Percentiles rank a stretch among this genome's conserved stretches.
Evolutionary conservation across 37 sponge, comb jelly and placozoan species (phyloP).

Genomic region (Halisarca cf. caerulea): DNA sequence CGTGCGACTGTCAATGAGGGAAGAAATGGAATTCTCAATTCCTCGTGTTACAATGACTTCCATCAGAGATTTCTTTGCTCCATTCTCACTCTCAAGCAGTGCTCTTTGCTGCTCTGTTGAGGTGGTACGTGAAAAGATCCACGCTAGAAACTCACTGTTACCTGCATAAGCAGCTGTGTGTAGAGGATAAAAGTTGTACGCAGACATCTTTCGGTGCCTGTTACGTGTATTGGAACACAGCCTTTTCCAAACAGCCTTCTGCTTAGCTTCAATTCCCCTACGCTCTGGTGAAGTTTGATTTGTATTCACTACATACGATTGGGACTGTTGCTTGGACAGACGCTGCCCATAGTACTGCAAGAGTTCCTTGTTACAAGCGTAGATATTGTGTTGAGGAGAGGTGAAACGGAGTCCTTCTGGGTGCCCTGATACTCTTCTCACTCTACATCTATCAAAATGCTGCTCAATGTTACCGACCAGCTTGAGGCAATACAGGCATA

Average conservation of each 20-base stretch:
- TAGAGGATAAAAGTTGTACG: not conserved
- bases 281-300: not conserved
- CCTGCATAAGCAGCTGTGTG: slow-evolving; percentile 20
- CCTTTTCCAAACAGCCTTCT: not conserved
- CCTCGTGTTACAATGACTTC: not conserved
- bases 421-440: no score
- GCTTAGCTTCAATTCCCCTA: not conserved
- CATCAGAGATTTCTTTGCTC: not conserved
- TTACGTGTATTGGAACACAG: not conserved
- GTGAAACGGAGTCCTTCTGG: no score
- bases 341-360: no score
- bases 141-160: not conserved
- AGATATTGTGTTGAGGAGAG: no score
- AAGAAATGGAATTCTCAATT: not conserved
- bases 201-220: not conserved
- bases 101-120: not conserved
- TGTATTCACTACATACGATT: not conserved
- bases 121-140: not conserved
- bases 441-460: no score
- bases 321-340: not conserved
- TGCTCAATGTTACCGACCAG: no score
- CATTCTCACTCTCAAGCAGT: not conserved
- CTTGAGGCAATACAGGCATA: no score
- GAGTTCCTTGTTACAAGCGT: no score
- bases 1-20: not conserved